Percentiles rank a stretch among this genome's conserved stretches.
These are phyloP conservation scores for Donacobius atricapilla DNA, from an alignment of 2,113 vertebrate species.

Conservation along the genomic window DNA sequence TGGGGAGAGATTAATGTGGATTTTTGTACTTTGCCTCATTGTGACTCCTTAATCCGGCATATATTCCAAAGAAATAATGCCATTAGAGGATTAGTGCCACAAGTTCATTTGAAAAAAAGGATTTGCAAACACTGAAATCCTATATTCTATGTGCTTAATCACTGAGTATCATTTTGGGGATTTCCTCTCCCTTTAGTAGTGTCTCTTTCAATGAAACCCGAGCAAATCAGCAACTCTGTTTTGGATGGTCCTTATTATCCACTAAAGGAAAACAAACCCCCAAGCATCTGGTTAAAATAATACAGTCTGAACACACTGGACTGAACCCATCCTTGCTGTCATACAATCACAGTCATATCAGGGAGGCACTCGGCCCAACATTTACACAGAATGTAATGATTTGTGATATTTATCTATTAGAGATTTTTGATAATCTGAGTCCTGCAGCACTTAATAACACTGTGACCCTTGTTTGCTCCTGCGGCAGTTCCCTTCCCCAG, in stretches of 20 bases:
- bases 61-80: constrained; percentile 81
- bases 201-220: constrained; percentile 28
- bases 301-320: not conserved
- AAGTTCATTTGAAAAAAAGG: constrained; percentile 78
- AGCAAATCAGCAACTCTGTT: not conserved
- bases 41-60: constrained; percentile 82
- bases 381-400: not conserved
- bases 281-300: not conserved
- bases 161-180: constrained; percentile 64
- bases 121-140: constrained; percentile 71
- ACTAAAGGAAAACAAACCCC: not conserved
- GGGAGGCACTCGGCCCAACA: not conserved
- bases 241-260: not conserved
- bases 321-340: not conserved
- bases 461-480: not conserved
- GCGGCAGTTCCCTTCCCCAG: not conserved
- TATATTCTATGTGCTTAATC: constrained; percentile 67
- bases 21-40: constrained; percentile 81
- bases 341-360: not conserved
- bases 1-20: constrained; percentile 77
- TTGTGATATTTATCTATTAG: not conserved
- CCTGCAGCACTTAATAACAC: not conserved
- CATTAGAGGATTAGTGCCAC: constrained; percentile 82
- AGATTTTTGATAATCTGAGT: not conserved
- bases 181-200: constrained; percentile 56